Percentiles rank a stretch among this genome's conserved stretches.
phyloP scores from a whole-genome alignment of 1,140 invertebrate species.

The Eciton burchellii region DNA sequence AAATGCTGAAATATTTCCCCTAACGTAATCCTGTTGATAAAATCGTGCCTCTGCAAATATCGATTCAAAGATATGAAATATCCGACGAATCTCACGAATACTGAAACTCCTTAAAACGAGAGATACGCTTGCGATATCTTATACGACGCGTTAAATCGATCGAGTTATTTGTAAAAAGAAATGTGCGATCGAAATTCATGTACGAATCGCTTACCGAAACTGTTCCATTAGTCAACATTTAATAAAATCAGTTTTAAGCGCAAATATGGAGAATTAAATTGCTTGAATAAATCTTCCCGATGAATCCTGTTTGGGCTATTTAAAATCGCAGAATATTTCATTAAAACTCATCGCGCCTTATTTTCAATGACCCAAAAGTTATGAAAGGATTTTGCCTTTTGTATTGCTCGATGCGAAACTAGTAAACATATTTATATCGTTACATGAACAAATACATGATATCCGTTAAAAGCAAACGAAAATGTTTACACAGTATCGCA shows the following conservation, averaged over 20 bases:
- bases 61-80: background rate
- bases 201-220: background rate
- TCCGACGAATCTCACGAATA: background rate
- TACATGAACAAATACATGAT: background rate
- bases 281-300: background rate
- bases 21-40: background rate
- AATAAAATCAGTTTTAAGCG: background rate
- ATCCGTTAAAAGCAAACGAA: background rate
- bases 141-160: background rate
- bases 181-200: background rate
- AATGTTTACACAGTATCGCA: slow-evolving; percentile 21
- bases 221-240: background rate
- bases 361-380: background rate
- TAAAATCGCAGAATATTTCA: background rate
- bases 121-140: slow-evolving; percentile 6
- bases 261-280: background rate
- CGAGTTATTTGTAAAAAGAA: background rate
- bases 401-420: background rate
- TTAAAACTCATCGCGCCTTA: background rate
- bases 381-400: background rate
- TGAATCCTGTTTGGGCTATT: background rate
- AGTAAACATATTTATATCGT: background rate
- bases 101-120: background rate
- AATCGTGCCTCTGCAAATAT: background rate
- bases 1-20: background rate